Percentiles rank a stretch among this genome's conserved stretches.
Conservation (phyloP, 2,888 invertebrate genomes). For the Euclidia mi region DNA sequence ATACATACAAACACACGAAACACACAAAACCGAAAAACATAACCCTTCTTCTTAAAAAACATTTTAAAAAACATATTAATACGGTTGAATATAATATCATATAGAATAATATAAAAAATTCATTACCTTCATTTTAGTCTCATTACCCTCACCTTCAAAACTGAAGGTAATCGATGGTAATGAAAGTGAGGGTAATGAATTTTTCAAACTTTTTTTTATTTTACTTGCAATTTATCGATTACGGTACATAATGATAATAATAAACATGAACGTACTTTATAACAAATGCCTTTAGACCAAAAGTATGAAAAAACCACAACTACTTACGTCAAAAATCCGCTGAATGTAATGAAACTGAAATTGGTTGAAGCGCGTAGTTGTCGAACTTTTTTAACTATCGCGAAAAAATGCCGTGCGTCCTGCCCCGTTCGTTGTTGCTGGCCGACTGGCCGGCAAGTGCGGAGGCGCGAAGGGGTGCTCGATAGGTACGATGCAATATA, state of each 20-base stretch:
- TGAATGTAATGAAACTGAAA: constrained; percentile 25
- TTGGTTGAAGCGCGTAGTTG: constrained; percentile 21
- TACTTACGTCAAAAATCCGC: constrained; percentile 26
- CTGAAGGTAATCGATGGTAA: constrained; percentile 25
- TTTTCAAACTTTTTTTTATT: constrained; percentile 21
- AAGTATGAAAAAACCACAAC: constrained; percentile 21
- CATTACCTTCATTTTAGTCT: constrained; percentile 8
- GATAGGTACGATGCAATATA: constrained; percentile 16
- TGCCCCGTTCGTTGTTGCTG: constrained; percentile 14
- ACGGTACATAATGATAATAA: constrained; percentile 19
- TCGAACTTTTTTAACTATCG: constrained; percentile 10
- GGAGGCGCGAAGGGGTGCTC: constrained; percentile 21
- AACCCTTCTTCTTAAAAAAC: too few species aligned
- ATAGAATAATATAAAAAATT: constrained; percentile 1
- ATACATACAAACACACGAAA: too few species aligned
- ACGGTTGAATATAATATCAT: constrained; percentile 1
- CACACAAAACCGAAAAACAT: too few species aligned
- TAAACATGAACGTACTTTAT: constrained; percentile 18
- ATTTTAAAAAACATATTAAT: too few species aligned
- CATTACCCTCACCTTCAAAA: constrained; percentile 19
- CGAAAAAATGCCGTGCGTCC: constrained; percentile 12
- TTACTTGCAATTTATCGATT: constrained; percentile 19
- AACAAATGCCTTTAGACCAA: constrained; percentile 23
- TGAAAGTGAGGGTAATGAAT: constrained; percentile 25
- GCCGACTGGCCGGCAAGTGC: constrained; percentile 16